Evolutionary conservation across 2,113 vertebrate species (phyloP).

Genomic region (Albula goreensis): DNA sequence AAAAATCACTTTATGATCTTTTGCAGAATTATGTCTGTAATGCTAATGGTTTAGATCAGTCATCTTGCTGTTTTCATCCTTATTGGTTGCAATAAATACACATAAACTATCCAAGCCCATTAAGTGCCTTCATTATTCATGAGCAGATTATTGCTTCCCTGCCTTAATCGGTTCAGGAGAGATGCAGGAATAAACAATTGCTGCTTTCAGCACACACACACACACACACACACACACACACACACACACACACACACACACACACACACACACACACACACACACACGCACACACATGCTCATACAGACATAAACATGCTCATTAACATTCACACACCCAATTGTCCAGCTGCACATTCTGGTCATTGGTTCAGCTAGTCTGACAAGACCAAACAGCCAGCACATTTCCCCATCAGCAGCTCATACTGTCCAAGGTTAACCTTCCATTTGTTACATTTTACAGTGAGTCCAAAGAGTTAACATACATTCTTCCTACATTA

Average conservation of each 20-base stretch:
- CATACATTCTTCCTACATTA: neutral
- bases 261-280: neutral
- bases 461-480: conserved; percentile 7
- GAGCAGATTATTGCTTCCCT: conserved; percentile 65
- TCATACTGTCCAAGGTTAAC: neutral
- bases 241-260: neutral
- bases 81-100: conserved; percentile 28
- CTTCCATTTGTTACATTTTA: conserved; percentile 14
- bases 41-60: conserved; percentile 14
- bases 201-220: conserved; percentile 41
- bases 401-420: neutral
- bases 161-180: conserved; percentile 55
- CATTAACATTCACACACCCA: neutral
- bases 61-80: conserved; percentile 10
- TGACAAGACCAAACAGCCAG: neutral
- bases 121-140: conserved; percentile 71
- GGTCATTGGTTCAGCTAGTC: neutral
- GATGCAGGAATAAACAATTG: conserved; percentile 64
- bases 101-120: conserved; percentile 58
- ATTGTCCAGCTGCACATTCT: neutral
- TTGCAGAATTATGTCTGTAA: conserved; percentile 20
- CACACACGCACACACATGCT: neutral
- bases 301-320: neutral
- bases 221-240: neutral
- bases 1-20: neutral